These are phyloP conservation scores for Lithodes maja DNA, from an alignment of 2,888 invertebrate genomes.

Conservation along the genomic window DNA sequence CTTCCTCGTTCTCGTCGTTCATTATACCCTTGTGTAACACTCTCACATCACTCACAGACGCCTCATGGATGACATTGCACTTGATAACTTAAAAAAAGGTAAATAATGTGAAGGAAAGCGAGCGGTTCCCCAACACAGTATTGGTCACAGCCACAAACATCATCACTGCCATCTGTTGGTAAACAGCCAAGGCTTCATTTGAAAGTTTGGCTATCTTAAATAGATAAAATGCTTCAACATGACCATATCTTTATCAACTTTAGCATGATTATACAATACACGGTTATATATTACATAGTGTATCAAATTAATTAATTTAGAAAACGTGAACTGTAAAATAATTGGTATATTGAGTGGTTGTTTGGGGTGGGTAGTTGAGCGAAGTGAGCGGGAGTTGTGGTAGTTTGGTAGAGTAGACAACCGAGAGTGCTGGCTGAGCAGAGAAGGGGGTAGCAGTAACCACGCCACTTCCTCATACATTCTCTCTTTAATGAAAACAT, in stretches of 20 bases:
- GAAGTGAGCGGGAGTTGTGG: conserved; percentile 34
- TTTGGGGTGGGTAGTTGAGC: conserved; percentile 49
- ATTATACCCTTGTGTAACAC: conserved; percentile 37
- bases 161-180: conserved; percentile 69
- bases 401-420: conserved; percentile 30
- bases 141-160: conserved; percentile 61
- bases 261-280: too few relatives aligned
- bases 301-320: too few relatives aligned
- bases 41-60: conserved; percentile 35
- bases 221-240: too few relatives aligned
- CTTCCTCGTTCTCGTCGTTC: conserved; percentile 61
- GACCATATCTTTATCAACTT: too few relatives aligned
- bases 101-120: conserved; percentile 28
- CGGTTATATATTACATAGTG: too few relatives aligned
- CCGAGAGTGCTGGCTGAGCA: conserved; percentile 55
- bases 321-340: too few relatives aligned
- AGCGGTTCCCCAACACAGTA: conserved; percentile 54
- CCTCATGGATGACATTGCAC: conserved; percentile 19
- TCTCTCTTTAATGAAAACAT: conserved; percentile 24
- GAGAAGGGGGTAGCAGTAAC: conserved; percentile 24
- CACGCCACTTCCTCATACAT: conserved; percentile 28
- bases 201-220: conserved; percentile 51
- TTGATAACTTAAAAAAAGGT: conserved; percentile 22
- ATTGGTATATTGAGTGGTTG: too few relatives aligned
- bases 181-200: conserved; percentile 62